Conservation (phyloP, 2,888 invertebrate genomes). For the Drosophila putrida region DNA sequence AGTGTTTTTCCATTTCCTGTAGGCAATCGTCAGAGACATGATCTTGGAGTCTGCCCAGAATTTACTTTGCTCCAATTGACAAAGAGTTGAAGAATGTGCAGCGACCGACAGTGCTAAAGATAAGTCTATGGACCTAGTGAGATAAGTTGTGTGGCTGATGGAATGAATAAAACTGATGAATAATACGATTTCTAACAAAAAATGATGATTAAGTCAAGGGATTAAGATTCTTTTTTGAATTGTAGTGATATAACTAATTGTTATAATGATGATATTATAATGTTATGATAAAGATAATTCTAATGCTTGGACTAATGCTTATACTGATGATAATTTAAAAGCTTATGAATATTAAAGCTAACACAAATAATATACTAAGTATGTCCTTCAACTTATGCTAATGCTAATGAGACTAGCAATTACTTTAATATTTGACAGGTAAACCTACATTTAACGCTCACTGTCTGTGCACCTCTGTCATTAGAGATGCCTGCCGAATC, state of each 20-base stretch:
- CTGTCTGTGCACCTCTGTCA: conserved; percentile 62
- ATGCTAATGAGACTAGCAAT: background rate
- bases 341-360: background rate
- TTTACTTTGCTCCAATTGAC: conserved; percentile 50
- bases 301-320: background rate
- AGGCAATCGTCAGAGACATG: conserved; percentile 8
- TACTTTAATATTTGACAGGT: conserved; percentile 1
- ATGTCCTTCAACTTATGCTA: background rate
- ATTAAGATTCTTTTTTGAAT: too few relatives aligned
- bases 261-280: background rate
- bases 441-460: conserved; percentile 35
- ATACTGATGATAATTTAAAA: background rate
- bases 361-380: background rate
- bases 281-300: background rate
- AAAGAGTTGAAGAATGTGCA: conserved; percentile 21
- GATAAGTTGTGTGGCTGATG: background rate
- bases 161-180: background rate
- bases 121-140: conserved; percentile 20
- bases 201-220: too few relatives aligned
- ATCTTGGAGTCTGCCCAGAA: conserved; percentile 34
- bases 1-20: conserved; percentile 18
- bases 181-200: too few relatives aligned
- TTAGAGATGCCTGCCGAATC: conserved; percentile 64
- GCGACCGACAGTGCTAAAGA: conserved; percentile 1
- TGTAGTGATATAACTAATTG: too few relatives aligned